Evolutionary conservation across 2,888 invertebrate genomes (phyloP).

Genomic region (Sericinus montela): DNA sequence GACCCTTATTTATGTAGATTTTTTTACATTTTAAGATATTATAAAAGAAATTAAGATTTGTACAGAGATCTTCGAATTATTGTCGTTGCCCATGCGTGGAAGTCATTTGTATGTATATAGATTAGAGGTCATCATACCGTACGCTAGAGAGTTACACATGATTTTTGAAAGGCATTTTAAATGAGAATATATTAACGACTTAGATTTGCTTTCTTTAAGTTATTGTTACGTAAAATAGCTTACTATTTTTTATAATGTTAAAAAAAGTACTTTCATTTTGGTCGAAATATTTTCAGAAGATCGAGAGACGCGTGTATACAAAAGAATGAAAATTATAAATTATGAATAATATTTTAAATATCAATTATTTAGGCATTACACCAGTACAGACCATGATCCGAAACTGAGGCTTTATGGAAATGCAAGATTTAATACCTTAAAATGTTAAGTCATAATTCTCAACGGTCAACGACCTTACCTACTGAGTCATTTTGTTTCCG

Average conservation of each 20-base stretch:
- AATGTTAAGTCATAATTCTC: no score
- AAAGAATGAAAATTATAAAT: no score
- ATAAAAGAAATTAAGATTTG: conserved; percentile 15
- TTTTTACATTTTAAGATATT: conserved; percentile 24
- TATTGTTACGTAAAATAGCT: conserved; percentile 13
- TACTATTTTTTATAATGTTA: neutral
- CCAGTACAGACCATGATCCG: no score
- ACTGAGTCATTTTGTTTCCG: no score
- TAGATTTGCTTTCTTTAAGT: conserved; percentile 23
- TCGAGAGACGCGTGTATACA: no score
- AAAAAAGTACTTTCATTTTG: neutral
- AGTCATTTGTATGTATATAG: conserved; percentile 73
- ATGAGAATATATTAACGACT: conserved; percentile 43
- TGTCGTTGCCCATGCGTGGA: conserved; percentile 71
- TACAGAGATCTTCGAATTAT: conserved; percentile 53
- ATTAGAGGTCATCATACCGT: conserved; percentile 73
- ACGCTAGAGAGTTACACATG: conserved; percentile 54
- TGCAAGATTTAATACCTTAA: no score
- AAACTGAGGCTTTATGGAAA: no score
- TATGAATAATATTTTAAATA: no score
- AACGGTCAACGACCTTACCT: no score
- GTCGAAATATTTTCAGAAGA: no score
- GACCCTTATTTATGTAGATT: conserved; percentile 36
- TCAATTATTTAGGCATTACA: no score
- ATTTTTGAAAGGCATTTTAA: conserved; percentile 50